A percentile compares a stretch with the other conserved stretches of the same genome.
Conservation (phyloP, 2,113 vertebrate genomes). For the Cryptotis parvus region DNA sequence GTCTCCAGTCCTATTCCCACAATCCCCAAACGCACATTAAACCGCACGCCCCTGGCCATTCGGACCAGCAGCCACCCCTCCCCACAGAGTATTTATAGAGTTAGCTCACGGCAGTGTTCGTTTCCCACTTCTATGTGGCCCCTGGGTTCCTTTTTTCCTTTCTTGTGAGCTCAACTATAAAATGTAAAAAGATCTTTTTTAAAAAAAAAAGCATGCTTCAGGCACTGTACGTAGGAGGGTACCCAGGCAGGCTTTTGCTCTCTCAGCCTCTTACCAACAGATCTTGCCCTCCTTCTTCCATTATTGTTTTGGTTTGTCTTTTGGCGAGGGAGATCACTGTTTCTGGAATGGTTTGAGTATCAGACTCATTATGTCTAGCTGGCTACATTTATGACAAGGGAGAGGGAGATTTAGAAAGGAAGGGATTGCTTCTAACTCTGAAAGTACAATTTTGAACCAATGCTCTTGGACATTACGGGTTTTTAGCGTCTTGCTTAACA, state of each 20-base stretch:
- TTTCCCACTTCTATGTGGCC: not conserved
- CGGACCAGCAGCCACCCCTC: not conserved
- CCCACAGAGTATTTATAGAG: accelerated
- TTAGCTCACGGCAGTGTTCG: not conserved
- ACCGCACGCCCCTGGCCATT: not conserved
- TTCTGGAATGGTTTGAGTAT: not conserved
- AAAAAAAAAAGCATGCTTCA: not conserved
- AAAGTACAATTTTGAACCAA: not conserved
- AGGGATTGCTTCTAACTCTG: not conserved
- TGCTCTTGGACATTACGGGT: not conserved
- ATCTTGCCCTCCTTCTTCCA: no score
- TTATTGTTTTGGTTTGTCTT: not conserved
- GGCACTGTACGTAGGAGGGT: not conserved
- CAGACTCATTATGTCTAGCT: not conserved
- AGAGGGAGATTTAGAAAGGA: not conserved
- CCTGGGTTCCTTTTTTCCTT: not conserved
- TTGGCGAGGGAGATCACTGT: not conserved
- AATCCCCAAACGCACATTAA: not conserved
- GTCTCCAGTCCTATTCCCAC: not conserved
- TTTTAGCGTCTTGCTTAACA: not conserved
- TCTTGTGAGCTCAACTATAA: not conserved
- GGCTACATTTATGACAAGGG: not conserved
- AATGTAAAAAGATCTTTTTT: not conserved
- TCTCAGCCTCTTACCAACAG: not conserved
- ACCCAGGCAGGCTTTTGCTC: not conserved